phyloP scores from a whole-genome alignment of 2,888 invertebrate genomes.

The Ametastegia equiseti region DNA sequence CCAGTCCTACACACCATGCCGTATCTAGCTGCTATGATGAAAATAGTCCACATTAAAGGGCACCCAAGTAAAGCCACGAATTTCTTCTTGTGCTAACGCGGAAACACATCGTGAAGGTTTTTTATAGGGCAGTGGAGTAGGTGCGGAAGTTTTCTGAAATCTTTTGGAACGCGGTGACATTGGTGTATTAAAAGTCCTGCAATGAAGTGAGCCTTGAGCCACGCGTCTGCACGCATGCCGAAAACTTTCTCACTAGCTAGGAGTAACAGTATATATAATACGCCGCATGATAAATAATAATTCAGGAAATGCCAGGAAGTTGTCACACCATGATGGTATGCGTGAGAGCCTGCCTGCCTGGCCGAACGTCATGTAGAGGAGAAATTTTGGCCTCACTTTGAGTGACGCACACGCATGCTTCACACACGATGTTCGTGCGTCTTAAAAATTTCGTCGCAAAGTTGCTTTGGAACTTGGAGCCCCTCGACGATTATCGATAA shows the following conservation, averaged over 20 bases:
- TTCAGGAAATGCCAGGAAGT: constrained; percentile 31
- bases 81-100: no score
- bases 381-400: constrained; percentile 65
- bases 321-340: background rate
- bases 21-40: background rate
- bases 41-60: background rate
- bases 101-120: background rate
- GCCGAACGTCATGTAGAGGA: constrained; percentile 35
- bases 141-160: background rate
- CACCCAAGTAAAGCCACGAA: background rate
- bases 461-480: background rate
- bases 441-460: constrained; percentile 30
- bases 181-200: background rate
- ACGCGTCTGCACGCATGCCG: constrained; percentile 10
- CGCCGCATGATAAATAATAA: constrained; percentile 7
- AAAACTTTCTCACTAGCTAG: constrained; percentile 5
- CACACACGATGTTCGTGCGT: constrained; percentile 69
- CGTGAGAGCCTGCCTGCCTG: constrained; percentile 1
- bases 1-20: background rate
- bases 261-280: background rate
- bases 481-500: no score
- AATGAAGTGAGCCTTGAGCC: no score
- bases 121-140: background rate
- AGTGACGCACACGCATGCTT: constrained; percentile 68
- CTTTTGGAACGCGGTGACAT: background rate